Conservation (phyloP, 2,113 vertebrate genomes). For the Eulacestoma nigropectus region DNA sequence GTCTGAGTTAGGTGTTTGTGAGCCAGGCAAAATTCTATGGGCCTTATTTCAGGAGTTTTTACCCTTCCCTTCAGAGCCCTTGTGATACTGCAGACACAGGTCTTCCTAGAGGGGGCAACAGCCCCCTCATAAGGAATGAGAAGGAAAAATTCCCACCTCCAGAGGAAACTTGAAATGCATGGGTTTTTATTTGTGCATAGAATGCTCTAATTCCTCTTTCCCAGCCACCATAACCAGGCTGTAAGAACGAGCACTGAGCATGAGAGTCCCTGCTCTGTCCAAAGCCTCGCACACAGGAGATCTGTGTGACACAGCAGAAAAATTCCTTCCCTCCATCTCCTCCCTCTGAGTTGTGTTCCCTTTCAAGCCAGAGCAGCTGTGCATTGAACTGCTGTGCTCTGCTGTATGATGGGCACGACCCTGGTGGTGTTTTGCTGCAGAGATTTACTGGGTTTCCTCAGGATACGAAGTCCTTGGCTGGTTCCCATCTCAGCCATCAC, state of each 20-base stretch:
- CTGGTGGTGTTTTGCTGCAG: neutral
- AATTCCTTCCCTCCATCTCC: neutral
- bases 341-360: neutral
- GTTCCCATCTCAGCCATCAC: neutral
- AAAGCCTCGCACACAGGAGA: neutral
- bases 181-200: neutral
- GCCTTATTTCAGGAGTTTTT: neutral
- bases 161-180: neutral
- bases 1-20: neutral
- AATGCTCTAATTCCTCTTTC: neutral
- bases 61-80: neutral
- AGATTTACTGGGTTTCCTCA: neutral
- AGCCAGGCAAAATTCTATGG: neutral
- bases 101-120: neutral
- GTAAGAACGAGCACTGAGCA: neutral
- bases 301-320: neutral
- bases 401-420: neutral
- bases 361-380: neutral
- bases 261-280: neutral
- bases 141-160: neutral
- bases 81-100: neutral
- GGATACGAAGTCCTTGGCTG: neutral
- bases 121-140: neutral
- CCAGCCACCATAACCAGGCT: neutral
- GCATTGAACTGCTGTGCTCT: neutral